Conservation (phyloP, 2,888 invertebrate genomes). For the Elmis aenea region DNA sequence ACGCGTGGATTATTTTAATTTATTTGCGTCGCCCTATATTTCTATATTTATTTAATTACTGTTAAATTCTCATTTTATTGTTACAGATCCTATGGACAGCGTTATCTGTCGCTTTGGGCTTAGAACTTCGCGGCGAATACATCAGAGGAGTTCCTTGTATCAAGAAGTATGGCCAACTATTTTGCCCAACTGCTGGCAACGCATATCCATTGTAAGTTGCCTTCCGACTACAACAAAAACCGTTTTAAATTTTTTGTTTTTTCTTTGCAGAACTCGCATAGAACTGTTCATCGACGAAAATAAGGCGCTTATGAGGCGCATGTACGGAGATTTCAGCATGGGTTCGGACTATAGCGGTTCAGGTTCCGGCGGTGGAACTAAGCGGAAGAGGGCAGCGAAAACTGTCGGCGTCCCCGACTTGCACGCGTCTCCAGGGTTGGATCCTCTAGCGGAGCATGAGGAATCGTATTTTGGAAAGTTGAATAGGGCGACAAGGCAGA, state of each 20-base stretch:
- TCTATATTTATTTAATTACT: background rate
- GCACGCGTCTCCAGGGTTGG: slow-evolving; percentile 48
- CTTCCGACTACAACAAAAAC: background rate
- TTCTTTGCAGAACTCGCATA: slow-evolving; percentile 74
- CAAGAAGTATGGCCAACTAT: slow-evolving; percentile 82
- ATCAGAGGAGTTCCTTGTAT: slow-evolving; percentile 87
- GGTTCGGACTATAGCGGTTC: slow-evolving; percentile 43
- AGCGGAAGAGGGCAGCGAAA: slow-evolving; percentile 38
- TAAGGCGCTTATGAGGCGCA: slow-evolving; percentile 86
- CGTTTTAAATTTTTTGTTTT: too few relatives aligned
- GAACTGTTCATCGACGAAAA: slow-evolving; percentile 91
- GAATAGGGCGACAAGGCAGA: slow-evolving; percentile 53
- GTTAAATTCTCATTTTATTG: background rate
- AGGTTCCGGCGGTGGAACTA: slow-evolving; percentile 46
- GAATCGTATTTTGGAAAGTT: slow-evolving; percentile 52
- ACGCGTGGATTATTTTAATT: background rate
- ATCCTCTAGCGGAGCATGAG: slow-evolving; percentile 45
- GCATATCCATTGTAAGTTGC: slow-evolving; percentile 81
- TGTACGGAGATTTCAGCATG: slow-evolving; percentile 87
- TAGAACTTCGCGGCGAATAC: slow-evolving; percentile 82
- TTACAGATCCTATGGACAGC: slow-evolving; percentile 87
- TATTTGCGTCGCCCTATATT: background rate
- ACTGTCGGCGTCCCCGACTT: slow-evolving; percentile 57
- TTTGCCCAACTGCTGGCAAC: slow-evolving; percentile 87
- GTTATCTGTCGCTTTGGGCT: slow-evolving; percentile 77